Evolutionary conservation across 2,113 vertebrate species (phyloP).

Genomic region (Geococcyx californianus): DNA sequence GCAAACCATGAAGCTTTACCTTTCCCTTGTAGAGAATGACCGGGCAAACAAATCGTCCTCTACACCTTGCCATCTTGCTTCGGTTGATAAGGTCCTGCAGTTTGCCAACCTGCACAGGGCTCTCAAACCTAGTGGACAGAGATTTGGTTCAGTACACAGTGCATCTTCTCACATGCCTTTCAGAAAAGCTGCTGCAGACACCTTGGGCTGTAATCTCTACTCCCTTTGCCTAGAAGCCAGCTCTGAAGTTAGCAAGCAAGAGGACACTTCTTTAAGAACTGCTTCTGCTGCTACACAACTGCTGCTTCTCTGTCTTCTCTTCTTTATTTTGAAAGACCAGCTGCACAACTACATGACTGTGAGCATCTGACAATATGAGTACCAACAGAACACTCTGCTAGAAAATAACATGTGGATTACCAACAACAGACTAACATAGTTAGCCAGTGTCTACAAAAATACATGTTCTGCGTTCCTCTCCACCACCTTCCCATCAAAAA

Average conservation of each 20-base stretch:
- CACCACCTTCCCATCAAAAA: neutral
- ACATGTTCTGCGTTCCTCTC: neutral
- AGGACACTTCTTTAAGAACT: neutral
- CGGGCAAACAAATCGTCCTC: slow-evolving; percentile 95
- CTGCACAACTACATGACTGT: neutral
- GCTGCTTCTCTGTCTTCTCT: neutral
- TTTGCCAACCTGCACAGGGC: slow-evolving; percentile 88
- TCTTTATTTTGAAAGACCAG: neutral
- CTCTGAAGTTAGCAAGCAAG: neutral
- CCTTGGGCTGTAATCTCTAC: neutral
- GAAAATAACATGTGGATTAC: neutral
- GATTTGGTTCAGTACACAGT: neutral
- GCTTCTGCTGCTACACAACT: neutral
- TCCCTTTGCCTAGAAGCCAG: neutral
- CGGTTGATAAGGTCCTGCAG: slow-evolving; percentile 94
- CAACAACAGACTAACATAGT: neutral
- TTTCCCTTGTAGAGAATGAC: slow-evolving; percentile 98
- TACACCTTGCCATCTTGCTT: slow-evolving; percentile 94
- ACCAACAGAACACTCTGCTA: neutral
- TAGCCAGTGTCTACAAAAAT: neutral
- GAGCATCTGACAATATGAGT: neutral
- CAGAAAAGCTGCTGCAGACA: neutral
- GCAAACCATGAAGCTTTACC: slow-evolving; percentile 73
- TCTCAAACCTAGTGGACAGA: slow-evolving; percentile 85
- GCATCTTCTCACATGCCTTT: neutral